These are phyloP conservation scores for Drosophila fungiperda DNA, from an alignment of 2,888 invertebrate species.

Conservation along the genomic window DNA sequence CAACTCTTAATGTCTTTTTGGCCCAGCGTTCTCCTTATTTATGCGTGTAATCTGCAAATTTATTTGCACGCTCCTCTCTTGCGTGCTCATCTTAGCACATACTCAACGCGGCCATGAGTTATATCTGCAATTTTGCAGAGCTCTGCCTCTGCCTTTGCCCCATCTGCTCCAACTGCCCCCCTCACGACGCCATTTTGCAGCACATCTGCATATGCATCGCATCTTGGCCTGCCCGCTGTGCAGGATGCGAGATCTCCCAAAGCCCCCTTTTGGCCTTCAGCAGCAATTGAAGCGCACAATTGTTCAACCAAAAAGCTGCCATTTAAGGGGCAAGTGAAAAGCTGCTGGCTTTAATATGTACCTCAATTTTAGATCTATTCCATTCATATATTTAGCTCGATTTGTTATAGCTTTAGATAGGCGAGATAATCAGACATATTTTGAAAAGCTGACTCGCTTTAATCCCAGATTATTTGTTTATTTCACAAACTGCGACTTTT, in stretches of 20 bases:
- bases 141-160: not conserved
- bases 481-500: not conserved
- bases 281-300: conserved; percentile 18
- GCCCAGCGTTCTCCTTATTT: conserved; percentile 38
- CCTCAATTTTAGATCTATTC: not conserved
- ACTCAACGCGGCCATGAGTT: conserved; percentile 61
- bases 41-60: conserved; percentile 56
- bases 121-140: conserved; percentile 43
- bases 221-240: conserved; percentile 40
- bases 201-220: conserved; percentile 12
- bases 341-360: not conserved
- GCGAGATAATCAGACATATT: not conserved
- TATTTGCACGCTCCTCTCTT: conserved; percentile 56
- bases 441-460: not conserved
- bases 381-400: not conserved
- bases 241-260: conserved; percentile 37
- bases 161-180: not conserved
- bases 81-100: conserved; percentile 70
- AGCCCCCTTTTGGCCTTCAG: not conserved
- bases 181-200: no score
- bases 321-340: not conserved
- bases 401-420: not conserved
- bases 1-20: conserved; percentile 18
- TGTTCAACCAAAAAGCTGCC: not conserved
- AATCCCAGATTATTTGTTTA: not conserved